A percentile compares a stretch with the other conserved stretches of the same genome.
phyloP scores from a whole-genome alignment of 1,140 invertebrate species.

The Diorhabda carinulata region DNA sequence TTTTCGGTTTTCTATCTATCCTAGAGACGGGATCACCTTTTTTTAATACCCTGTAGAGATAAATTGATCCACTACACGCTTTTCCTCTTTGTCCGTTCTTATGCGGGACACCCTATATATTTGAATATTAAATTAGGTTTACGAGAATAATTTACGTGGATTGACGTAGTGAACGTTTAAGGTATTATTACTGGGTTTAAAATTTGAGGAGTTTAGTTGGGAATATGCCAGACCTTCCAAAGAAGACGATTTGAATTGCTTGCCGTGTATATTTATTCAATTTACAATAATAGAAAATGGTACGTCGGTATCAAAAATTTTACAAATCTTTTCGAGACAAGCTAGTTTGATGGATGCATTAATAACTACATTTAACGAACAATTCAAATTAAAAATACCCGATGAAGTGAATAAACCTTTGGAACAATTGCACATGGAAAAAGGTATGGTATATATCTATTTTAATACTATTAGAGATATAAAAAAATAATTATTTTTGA shows the following conservation, averaged over 20 bases:
- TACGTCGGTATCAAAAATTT: slow-evolving; percentile 77
- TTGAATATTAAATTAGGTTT: too few species aligned
- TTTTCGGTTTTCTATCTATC: too few species aligned
- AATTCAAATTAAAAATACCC: slow-evolving; percentile 54
- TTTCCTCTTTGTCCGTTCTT: too few species aligned
- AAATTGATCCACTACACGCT: too few species aligned
- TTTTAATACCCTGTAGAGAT: too few species aligned
- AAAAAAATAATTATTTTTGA: too few species aligned
- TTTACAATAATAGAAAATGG: slow-evolving; percentile 85
- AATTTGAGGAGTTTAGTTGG: slow-evolving; percentile 86
- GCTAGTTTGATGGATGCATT: slow-evolving; percentile 89
- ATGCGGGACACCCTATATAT: too few species aligned
- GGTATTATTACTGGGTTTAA: slow-evolving; percentile 78
- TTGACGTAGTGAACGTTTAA: slow-evolving; percentile 40
- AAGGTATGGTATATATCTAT: slow-evolving; percentile 25
- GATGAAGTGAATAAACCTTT: slow-evolving; percentile 46
- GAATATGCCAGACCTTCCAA: slow-evolving; percentile 82
- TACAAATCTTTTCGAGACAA: slow-evolving; percentile 84
- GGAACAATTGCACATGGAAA: slow-evolving; percentile 36
- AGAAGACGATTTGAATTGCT: slow-evolving; percentile 78
- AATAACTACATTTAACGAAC: slow-evolving; percentile 80
- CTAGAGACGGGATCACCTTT: too few species aligned
- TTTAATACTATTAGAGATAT: too few species aligned
- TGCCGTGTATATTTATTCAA: slow-evolving; percentile 84
- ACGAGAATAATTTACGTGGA: too few species aligned